Percentiles rank a stretch among this genome's conserved stretches.
Evolutionary conservation across 2,888 invertebrate genomes (phyloP).

Genomic region (Papilio demoleus): DNA sequence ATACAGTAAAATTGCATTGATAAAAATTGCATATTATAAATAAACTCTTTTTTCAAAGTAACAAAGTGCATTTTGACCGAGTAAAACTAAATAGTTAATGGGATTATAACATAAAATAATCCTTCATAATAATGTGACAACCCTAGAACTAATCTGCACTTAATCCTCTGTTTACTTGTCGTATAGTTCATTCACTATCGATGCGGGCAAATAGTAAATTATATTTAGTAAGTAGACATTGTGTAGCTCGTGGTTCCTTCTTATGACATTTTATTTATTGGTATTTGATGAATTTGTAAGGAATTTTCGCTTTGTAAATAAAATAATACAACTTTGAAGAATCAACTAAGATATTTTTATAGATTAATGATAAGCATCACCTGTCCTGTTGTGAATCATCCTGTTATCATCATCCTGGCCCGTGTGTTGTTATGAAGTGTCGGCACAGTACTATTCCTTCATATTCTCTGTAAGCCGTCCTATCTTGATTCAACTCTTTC

Average conservation of each 20-base stretch:
- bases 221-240: conserved; percentile 33
- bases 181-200: conserved; percentile 35
- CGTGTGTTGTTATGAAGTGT: no score
- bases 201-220: conserved; percentile 37
- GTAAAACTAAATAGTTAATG: no score
- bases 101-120: not conserved
- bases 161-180: conserved; percentile 40
- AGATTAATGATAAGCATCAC: no score
- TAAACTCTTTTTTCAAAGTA: no score
- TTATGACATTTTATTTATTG: conserved; percentile 4
- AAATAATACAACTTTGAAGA: not conserved
- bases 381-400: no score
- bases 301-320: not conserved
- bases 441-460: no score
- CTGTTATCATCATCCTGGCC: no score
- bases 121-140: conserved; percentile 11
- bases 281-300: conserved; percentile 12
- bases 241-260: conserved; percentile 15
- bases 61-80: not conserved
- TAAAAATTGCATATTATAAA: no score
- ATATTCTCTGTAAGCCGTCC: no score
- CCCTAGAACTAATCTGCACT: conserved; percentile 35
- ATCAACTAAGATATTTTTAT: not conserved
- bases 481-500: no score
- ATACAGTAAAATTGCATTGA: no score